Conservation (phyloP, 2,888 invertebrate species). For the Noctua comes region DNA sequence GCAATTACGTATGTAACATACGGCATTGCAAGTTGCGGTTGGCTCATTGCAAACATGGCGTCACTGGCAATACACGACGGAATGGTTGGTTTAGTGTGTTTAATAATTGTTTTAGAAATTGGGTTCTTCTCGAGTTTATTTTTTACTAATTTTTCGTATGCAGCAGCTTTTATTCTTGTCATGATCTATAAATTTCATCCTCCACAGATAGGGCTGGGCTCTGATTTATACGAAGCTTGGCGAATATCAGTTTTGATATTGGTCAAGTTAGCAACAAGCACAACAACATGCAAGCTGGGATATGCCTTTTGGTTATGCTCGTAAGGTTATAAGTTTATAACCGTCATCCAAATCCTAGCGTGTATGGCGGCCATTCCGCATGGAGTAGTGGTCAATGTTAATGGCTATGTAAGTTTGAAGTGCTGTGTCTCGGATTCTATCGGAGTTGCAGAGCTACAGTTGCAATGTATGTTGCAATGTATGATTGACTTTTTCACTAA, state of each 20-base stretch:
- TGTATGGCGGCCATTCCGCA: background rate
- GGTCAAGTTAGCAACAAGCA: background rate
- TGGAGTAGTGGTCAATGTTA: background rate
- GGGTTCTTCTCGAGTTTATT: background rate
- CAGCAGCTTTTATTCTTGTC: constrained; percentile 5
- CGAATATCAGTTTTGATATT: background rate
- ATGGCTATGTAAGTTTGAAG: background rate
- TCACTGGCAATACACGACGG: background rate
- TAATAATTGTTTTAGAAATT: background rate
- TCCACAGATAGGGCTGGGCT: background rate
- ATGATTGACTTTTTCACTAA: too few species aligned
- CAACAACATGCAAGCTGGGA: background rate
- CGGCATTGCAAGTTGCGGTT: background rate
- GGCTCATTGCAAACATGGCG: background rate
- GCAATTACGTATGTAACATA: background rate
- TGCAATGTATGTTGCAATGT: too few species aligned
- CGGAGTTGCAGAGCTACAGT: background rate
- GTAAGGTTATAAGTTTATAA: background rate
- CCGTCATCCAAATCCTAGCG: background rate
- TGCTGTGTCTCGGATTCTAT: background rate
- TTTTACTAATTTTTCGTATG: background rate
- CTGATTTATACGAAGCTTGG: background rate
- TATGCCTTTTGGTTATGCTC: background rate
- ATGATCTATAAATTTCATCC: background rate
- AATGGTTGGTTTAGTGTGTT: background rate